These are phyloP conservation scores for Dolichallabes microphthalmus DNA, from an alignment of 2,113 vertebrate species.

Conservation along the genomic window DNA sequence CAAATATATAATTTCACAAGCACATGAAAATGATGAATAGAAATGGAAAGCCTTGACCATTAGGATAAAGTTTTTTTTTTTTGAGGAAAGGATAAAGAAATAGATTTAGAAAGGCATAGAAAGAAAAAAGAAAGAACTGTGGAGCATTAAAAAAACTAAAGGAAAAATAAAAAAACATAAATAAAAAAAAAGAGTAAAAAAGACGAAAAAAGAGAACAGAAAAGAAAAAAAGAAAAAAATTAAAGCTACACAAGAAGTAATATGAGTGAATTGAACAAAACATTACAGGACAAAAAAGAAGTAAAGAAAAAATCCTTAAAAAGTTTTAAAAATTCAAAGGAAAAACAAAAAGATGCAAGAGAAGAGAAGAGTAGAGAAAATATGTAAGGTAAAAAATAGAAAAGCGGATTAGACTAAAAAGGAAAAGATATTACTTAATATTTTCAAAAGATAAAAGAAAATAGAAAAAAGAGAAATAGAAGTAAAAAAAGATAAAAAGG, in stretches of 20 bases:
- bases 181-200: background rate
- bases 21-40: background rate
- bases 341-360: background rate
- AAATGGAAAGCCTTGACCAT: background rate
- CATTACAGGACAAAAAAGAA: background rate
- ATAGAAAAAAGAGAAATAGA: background rate
- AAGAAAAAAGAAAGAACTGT: background rate
- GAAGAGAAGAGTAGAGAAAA: background rate
- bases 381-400: background rate
- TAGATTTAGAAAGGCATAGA: background rate
- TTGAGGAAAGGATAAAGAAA: background rate
- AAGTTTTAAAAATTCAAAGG: background rate
- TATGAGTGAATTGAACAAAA: background rate
- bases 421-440: background rate
- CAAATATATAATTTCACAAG: background rate
- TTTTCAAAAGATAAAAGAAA: background rate
- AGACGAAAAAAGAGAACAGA: background rate
- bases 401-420: background rate
- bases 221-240: background rate
- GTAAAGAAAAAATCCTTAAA: background rate
- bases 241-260: background rate
- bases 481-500: too few species aligned
- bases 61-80: background rate
- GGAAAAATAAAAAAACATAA: background rate
- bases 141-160: background rate